Percentiles rank a stretch among this genome's conserved stretches.
phyloP scores from a whole-genome alignment of 1,140 invertebrate species.

The Atopsyche davidsoni region DNA sequence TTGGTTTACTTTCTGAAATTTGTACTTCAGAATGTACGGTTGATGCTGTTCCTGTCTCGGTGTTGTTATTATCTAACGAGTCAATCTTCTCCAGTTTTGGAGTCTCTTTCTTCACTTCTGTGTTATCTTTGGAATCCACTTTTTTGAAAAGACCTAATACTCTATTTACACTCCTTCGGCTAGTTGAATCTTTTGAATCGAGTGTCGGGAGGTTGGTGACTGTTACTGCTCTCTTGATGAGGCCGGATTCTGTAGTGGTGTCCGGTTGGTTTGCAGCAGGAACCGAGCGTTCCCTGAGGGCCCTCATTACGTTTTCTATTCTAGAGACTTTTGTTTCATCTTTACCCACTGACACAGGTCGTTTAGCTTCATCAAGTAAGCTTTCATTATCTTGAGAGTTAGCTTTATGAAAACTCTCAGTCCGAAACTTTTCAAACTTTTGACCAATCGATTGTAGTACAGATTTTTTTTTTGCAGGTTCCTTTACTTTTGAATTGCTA shows the following conservation, averaged over 20 bases:
- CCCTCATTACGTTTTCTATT: constrained; percentile 49
- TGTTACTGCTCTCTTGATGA: constrained; percentile 62
- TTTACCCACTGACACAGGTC: constrained; percentile 34
- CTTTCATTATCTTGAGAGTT: constrained; percentile 42
- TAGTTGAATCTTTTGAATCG: constrained; percentile 37
- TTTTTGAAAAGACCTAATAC: constrained; percentile 69
- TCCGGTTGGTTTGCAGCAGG: constrained; percentile 44
- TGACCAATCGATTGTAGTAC: constrained; percentile 58
- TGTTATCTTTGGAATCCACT: constrained; percentile 46
- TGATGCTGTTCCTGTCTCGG: constrained; percentile 29
- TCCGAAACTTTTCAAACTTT: constrained; percentile 58
- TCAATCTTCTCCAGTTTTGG: neutral
- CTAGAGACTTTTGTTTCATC: constrained; percentile 31
- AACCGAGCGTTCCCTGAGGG: constrained; percentile 58
- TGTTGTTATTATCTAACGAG: constrained; percentile 33
- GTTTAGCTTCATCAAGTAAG: constrained; percentile 29
- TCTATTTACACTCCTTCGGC: constrained; percentile 57
- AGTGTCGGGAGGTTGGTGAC: constrained; percentile 56
- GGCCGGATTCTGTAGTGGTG: constrained; percentile 49
- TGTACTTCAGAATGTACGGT: constrained; percentile 1
- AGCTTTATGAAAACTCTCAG: constrained; percentile 39
- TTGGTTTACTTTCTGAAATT: constrained; percentile 32
- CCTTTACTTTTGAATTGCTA: constrained; percentile 44
- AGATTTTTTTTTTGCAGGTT: constrained; percentile 49
- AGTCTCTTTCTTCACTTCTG: constrained; percentile 28